Conservation (phyloP, 2,113 vertebrate genomes). For the Ivindomyrus marchei region DNA sequence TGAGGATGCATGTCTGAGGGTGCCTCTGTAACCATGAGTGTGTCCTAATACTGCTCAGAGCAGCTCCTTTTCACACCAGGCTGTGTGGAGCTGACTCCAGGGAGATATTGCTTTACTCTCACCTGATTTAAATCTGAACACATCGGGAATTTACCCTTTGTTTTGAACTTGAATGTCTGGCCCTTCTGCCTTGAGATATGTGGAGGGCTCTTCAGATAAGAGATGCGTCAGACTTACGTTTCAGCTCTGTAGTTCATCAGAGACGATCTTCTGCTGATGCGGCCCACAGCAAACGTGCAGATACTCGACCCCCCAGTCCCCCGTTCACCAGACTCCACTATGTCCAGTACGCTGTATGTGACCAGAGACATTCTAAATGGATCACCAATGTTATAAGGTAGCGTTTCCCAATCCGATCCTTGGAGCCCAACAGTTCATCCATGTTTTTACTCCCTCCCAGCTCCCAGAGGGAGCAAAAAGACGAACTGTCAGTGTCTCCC, state of each 20-base stretch:
- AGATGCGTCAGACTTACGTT: constrained; percentile 24
- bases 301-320: neutral
- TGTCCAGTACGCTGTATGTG: neutral
- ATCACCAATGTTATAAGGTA: neutral
- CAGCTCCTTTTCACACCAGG: neutral
- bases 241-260: constrained; percentile 15
- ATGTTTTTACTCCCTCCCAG: neutral
- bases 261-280: neutral
- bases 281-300: neutral
- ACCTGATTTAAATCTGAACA: constrained; percentile 30
- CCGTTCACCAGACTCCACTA: neutral
- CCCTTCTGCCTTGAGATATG: constrained; percentile 25
- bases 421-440: neutral
- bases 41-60: neutral
- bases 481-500: neutral
- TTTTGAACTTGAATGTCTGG: constrained; percentile 27
- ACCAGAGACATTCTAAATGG: neutral
- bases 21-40: neutral
- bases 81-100: constrained; percentile 15
- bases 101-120: constrained; percentile 26
- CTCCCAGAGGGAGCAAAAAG: neutral
- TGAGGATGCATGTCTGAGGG: constrained; percentile 32
- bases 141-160: constrained; percentile 35
- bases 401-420: neutral
- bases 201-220: constrained; percentile 28